Evolutionary conservation across 2,888 invertebrate genomes (phyloP).

Genomic region (Rotaria sp.): DNA sequence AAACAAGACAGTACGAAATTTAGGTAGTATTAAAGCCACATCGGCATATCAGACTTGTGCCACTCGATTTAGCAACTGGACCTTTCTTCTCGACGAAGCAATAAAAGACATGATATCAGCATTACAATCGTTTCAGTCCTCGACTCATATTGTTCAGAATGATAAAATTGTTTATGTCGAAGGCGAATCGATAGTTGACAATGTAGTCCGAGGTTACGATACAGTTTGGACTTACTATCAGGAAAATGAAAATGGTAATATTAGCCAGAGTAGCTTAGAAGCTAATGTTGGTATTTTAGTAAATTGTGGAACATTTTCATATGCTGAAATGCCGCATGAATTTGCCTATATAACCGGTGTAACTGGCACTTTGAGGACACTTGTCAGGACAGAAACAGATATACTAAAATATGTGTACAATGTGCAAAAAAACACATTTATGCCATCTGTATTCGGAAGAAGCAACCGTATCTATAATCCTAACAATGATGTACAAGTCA

Average conservation of each 20-base stretch:
- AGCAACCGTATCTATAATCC: background rate
- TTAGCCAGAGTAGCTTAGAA: background rate
- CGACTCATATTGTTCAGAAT: background rate
- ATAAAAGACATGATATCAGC: background rate
- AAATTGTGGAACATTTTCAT: background rate
- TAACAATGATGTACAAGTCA: background rate
- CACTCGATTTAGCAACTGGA: background rate
- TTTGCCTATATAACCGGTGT: conserved; percentile 1
- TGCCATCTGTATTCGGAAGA: background rate
- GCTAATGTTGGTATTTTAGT: background rate
- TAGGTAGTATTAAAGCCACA: background rate
- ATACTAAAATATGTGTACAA: background rate
- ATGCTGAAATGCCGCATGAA: conserved; percentile 21
- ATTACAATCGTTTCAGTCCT: background rate
- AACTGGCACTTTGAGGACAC: background rate
- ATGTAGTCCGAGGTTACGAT: background rate
- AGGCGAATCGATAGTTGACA: background rate
- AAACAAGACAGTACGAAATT: background rate
- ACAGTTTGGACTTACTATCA: background rate
- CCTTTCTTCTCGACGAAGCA: conserved; percentile 2
- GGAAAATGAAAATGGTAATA: background rate
- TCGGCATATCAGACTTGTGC: background rate
- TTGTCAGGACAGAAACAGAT: background rate
- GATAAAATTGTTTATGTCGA: conserved; percentile 12
- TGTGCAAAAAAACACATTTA: background rate